Conservation (phyloP, 2,888 invertebrate species). For the Heteromyza rotundicornis region DNA sequence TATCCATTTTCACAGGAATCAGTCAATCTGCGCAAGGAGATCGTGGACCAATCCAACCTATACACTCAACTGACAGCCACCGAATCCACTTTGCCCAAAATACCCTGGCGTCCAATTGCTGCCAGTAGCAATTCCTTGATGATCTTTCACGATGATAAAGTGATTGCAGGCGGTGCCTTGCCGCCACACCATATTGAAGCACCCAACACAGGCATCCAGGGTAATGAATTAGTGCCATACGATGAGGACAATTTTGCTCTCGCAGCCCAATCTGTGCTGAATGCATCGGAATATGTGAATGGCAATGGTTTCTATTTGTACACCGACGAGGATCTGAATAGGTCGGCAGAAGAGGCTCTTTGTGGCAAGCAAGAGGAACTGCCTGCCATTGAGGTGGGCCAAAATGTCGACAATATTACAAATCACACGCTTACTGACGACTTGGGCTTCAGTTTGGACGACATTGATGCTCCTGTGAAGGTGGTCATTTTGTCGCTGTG, state of each 20-base stretch:
- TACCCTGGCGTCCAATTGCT: constrained; percentile 79
- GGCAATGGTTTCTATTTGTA: constrained; percentile 84
- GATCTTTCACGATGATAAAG: constrained; percentile 40
- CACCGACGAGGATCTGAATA: constrained; percentile 61
- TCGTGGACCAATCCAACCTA: constrained; percentile 51
- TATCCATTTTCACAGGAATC: constrained; percentile 45
- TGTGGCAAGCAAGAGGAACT: constrained; percentile 27
- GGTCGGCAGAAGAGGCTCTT: constrained; percentile 12
- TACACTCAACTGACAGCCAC: constrained; percentile 54
- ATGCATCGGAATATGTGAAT: constrained; percentile 74
- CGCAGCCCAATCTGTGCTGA: constrained; percentile 75
- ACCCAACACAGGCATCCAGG: constrained; percentile 26
- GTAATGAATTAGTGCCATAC: constrained; percentile 50
- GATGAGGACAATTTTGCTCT: constrained; percentile 64
- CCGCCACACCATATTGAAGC: constrained; percentile 7
- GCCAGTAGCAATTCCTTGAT: constrained; percentile 64
- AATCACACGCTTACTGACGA: constrained; percentile 47
- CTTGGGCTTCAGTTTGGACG: constrained; percentile 59
- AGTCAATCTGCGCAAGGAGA: constrained; percentile 50
- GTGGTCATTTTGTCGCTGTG: constrained; percentile 77
- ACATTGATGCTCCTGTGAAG: constrained; percentile 70
- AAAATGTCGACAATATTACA: constrained; percentile 18
- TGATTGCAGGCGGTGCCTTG: constrained; percentile 28
- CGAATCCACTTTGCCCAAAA: constrained; percentile 58
- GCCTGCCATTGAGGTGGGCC: constrained; percentile 37